Evolutionary conservation across 2,888 invertebrate species (phyloP).

Genomic region (Bedellia somnulentella): DNA sequence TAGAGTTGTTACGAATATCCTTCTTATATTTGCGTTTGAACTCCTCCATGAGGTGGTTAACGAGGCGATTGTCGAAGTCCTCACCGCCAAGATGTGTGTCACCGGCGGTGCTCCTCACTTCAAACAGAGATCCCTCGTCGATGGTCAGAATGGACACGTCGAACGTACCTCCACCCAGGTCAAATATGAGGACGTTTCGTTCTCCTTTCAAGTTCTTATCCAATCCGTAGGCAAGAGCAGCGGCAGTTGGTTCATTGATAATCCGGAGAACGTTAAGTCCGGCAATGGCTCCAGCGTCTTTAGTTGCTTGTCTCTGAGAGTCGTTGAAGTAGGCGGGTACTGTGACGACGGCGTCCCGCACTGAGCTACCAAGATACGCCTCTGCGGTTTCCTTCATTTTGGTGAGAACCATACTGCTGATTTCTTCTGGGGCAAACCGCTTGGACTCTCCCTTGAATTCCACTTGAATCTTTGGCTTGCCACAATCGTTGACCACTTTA

Average conservation of each 20-base stretch:
- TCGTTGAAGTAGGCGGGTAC: slow-evolving; percentile 79
- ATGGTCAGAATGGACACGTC: slow-evolving; percentile 84
- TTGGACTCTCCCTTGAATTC: slow-evolving; percentile 68
- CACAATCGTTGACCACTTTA: slow-evolving; percentile 64
- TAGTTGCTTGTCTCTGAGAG: slow-evolving; percentile 75
- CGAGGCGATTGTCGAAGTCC: slow-evolving; percentile 67
- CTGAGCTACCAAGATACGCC: slow-evolving; percentile 66
- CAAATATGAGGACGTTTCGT: slow-evolving; percentile 66
- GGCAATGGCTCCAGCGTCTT: slow-evolving; percentile 78
- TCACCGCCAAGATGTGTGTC: slow-evolving; percentile 84
- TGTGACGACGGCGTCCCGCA: slow-evolving; percentile 77
- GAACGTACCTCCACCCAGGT: slow-evolving; percentile 70
- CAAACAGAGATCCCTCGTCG: slow-evolving; percentile 73
- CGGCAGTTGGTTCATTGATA: slow-evolving; percentile 81
- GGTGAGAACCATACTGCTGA: slow-evolving; percentile 69
- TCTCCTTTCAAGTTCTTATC: slow-evolving; percentile 68
- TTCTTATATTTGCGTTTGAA: slow-evolving; percentile 72
- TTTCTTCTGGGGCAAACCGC: slow-evolving; percentile 68
- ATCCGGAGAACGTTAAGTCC: slow-evolving; percentile 81
- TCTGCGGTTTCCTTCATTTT: slow-evolving; percentile 33
- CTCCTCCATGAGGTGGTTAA: slow-evolving; percentile 68
- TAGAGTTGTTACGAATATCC: slow-evolving; percentile 66
- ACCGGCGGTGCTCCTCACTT: slow-evolving; percentile 80
- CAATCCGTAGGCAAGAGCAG: slow-evolving; percentile 71
- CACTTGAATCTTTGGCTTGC: slow-evolving; percentile 70